These are phyloP conservation scores for Sisyra nigra DNA, from an alignment of 2,888 invertebrate genomes.

Conservation along the genomic window DNA sequence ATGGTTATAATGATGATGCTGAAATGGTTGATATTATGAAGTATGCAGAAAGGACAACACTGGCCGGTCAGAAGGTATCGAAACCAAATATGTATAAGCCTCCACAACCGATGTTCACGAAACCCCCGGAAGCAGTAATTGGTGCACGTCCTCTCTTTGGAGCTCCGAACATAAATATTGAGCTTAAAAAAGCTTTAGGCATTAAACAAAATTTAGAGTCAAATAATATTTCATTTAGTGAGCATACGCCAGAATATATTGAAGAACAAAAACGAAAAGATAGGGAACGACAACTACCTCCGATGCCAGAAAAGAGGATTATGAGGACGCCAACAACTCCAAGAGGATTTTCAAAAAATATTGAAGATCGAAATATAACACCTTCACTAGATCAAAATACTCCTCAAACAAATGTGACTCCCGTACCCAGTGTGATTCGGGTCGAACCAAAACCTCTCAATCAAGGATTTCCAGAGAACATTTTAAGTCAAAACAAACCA, in stretches of 20 bases:
- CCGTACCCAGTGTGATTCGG: neutral
- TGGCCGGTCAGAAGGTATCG: neutral
- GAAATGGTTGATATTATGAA: slow-evolving; percentile 8
- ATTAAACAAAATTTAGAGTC: slow-evolving; percentile 16
- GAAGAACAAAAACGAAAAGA: neutral
- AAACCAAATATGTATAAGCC: slow-evolving; percentile 2
- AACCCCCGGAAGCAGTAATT: slow-evolving; percentile 24
- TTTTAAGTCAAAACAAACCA: slow-evolving; percentile 5
- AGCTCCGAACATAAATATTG: slow-evolving; percentile 24
- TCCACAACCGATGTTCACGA: slow-evolving; percentile 17
- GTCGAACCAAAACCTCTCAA: neutral
- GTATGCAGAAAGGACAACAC: slow-evolving; percentile 3
- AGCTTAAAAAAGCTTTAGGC: slow-evolving; percentile 25
- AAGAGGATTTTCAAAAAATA: slow-evolving; percentile 15
- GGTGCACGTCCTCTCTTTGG: slow-evolving; percentile 27
- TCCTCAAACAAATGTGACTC: neutral
- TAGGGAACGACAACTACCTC: neutral
- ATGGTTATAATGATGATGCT: slow-evolving; percentile 2
- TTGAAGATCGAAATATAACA: neutral
- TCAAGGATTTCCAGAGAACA: slow-evolving; percentile 7
- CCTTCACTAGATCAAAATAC: neutral
- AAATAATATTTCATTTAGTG: neutral
- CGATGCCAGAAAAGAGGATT: neutral
- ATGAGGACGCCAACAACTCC: slow-evolving; percentile 3
- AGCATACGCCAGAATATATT: slow-evolving; percentile 3